Percentiles rank a stretch among this genome's conserved stretches.
Evolutionary conservation across 2,113 vertebrate genomes (phyloP).

Genomic region (Gobiocypris rarus): DNA sequence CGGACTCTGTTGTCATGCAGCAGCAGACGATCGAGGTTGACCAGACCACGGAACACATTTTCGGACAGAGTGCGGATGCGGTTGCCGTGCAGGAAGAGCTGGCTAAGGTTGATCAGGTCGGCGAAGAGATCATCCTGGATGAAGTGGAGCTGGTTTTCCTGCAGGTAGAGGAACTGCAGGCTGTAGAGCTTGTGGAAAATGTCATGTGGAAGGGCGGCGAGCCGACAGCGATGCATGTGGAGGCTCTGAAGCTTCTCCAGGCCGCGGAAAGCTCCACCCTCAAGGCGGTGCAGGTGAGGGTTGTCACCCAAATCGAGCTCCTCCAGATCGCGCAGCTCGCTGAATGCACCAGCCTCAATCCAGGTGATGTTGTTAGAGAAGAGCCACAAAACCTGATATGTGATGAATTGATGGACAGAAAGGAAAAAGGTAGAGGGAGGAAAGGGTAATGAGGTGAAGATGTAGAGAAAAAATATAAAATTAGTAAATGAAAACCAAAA

Average conservation of each 20-base stretch:
- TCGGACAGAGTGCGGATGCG: constrained; percentile 90
- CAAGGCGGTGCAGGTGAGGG: constrained; percentile 85
- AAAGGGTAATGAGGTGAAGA: not conserved
- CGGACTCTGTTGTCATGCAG: constrained; percentile 92
- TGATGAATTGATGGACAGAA: not conserved
- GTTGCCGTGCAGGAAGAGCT: constrained; percentile 95
- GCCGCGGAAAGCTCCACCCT: constrained; percentile 92
- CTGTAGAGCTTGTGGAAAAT: constrained; percentile 94
- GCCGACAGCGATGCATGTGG: constrained; percentile 93
- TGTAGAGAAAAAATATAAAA: not conserved
- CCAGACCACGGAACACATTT: constrained; percentile 89
- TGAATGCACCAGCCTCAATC: constrained; percentile 93
- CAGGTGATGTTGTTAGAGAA: constrained; percentile 97
- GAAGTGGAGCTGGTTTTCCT: constrained; percentile 94
- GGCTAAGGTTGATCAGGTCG: constrained; percentile 94
- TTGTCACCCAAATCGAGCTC: constrained; percentile 97
- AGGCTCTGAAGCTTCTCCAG: constrained; percentile 93
- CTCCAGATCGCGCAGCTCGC: constrained; percentile 92
- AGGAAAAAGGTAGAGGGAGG: not conserved
- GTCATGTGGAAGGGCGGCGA: constrained; percentile 87
- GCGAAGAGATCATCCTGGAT: constrained; percentile 96
- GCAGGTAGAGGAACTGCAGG: constrained; percentile 97
- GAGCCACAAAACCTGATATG: constrained; percentile 87
- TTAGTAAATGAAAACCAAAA: not conserved
- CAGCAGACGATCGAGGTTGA: constrained; percentile 92